phyloP scores from a whole-genome alignment of 2,797 vertebrate genomes.

The Xiphophorus birchmanni region DNA sequence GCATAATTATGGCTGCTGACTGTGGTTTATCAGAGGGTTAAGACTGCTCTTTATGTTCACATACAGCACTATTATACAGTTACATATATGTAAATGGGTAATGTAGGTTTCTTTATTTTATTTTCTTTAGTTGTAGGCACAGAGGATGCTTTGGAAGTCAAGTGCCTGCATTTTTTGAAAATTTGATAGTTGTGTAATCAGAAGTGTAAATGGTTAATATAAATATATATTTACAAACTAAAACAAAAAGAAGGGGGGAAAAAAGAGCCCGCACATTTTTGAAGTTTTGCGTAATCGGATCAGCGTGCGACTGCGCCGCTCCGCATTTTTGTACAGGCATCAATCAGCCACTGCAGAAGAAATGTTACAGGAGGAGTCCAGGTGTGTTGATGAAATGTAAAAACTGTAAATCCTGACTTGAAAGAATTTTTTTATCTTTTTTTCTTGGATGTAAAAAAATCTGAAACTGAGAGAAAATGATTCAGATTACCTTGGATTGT shows the following conservation, averaged over 20 bases:
- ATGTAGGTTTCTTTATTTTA: slow-evolving; percentile 40
- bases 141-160: slow-evolving; percentile 44
- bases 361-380: slow-evolving; percentile 59
- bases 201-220: slow-evolving; percentile 75
- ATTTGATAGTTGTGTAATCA: slow-evolving; percentile 64
- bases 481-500: slow-evolving; percentile 21
- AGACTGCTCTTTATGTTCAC: slow-evolving; percentile 55
- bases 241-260: slow-evolving; percentile 27
- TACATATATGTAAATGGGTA: slow-evolving; percentile 68
- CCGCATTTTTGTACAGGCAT: slow-evolving; percentile 64
- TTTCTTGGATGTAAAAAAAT: slow-evolving; percentile 27
- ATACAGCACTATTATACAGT: slow-evolving; percentile 67
- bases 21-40: slow-evolving; percentile 57
- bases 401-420: slow-evolving; percentile 59
- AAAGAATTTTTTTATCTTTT: neutral
- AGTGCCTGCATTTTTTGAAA: slow-evolving; percentile 75
- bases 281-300: slow-evolving; percentile 35
- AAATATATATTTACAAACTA: slow-evolving; percentile 71
- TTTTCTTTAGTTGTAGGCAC: slow-evolving; percentile 72
- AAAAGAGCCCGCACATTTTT: slow-evolving; percentile 54
- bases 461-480: slow-evolving; percentile 19
- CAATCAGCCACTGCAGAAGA: slow-evolving; percentile 52
- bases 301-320: slow-evolving; percentile 41
- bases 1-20: slow-evolving; percentile 61
- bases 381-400: slow-evolving; percentile 51